These are phyloP conservation scores for Psammodynastes pulverulentus DNA, from an alignment of 2,113 vertebrate species.

Conservation along the genomic window DNA sequence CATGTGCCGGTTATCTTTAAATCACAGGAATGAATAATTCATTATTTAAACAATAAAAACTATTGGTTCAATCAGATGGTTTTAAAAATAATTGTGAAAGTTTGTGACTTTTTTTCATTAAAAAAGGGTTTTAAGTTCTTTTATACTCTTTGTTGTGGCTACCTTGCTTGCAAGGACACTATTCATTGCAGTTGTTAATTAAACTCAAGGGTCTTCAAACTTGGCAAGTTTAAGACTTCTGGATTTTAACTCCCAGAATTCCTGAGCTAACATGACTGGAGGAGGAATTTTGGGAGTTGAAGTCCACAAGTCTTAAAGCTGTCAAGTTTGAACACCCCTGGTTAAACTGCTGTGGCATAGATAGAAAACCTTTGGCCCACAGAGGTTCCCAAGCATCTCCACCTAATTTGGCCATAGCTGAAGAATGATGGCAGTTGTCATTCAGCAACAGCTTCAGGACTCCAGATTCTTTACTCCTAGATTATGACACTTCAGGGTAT, in stretches of 20 bases:
- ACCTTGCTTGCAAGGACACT: not conserved
- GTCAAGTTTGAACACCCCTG: too few species aligned
- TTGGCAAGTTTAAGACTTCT: too few species aligned
- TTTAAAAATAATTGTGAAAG: not conserved
- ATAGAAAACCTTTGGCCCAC: not conserved
- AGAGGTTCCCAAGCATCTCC: not conserved
- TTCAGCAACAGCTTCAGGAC: not conserved
- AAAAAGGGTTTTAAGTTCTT: not conserved
- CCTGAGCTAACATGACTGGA: too few species aligned
- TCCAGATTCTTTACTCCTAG: not conserved
- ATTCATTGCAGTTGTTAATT: not conserved
- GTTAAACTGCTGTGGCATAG: not conserved
- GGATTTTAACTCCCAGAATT: too few species aligned
- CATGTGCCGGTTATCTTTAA: slow-evolving; percentile 13
- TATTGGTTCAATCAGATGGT: slow-evolving; percentile 13
- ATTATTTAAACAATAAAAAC: slow-evolving; percentile 8
- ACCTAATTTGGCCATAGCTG: not conserved
- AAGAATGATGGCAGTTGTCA: not conserved
- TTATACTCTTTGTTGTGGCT: not conserved
- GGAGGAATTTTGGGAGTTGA: too few species aligned
- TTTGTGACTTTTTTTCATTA: slow-evolving; percentile 1
- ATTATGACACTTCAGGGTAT: not conserved
- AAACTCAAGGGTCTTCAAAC: too few species aligned
- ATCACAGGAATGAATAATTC: not conserved
- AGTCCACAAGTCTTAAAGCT: too few species aligned